These are phyloP conservation scores for Acrossocheilus fasciatus DNA, from an alignment of 2,797 vertebrate species.

Conservation along the genomic window DNA sequence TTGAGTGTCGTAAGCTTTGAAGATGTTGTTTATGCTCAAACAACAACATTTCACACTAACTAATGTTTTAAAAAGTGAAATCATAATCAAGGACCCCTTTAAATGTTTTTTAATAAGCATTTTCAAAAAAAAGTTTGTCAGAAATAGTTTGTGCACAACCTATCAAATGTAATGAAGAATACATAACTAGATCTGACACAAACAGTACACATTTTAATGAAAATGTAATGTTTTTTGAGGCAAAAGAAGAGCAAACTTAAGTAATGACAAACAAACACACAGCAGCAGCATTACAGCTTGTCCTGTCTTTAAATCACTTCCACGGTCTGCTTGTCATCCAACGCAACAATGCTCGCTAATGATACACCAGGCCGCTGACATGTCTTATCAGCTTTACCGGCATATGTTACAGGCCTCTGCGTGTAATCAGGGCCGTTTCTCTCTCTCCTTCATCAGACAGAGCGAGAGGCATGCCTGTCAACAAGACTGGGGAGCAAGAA, in stretches of 20 bases:
- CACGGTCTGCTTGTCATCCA: constrained; percentile 43
- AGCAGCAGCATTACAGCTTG: constrained; percentile 21
- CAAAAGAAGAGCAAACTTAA: not conserved
- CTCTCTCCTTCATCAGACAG: constrained; percentile 41
- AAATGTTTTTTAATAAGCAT: not conserved
- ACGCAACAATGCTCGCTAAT: constrained; percentile 60
- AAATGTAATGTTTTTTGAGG: not conserved
- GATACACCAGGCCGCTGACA: constrained; percentile 53
- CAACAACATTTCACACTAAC: too few species aligned
- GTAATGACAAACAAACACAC: constrained; percentile 21
- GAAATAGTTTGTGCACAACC: not conserved
- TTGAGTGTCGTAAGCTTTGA: too few species aligned
- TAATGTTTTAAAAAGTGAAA: too few species aligned
- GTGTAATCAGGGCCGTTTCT: constrained; percentile 59
- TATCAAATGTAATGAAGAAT: not conserved
- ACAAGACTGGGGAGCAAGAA: constrained; percentile 53
- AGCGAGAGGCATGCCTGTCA: constrained; percentile 42
- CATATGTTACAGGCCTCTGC: constrained; percentile 58
- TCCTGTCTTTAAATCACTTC: constrained; percentile 37
- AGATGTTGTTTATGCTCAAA: too few species aligned
- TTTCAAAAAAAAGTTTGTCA: not conserved
- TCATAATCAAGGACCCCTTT: not conserved
- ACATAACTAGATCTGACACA: not conserved
- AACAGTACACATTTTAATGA: not conserved
- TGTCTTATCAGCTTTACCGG: constrained; percentile 52